phyloP scores from a whole-genome alignment of 2,797 vertebrate species.

The Pipistrellus nathusii region DNA sequence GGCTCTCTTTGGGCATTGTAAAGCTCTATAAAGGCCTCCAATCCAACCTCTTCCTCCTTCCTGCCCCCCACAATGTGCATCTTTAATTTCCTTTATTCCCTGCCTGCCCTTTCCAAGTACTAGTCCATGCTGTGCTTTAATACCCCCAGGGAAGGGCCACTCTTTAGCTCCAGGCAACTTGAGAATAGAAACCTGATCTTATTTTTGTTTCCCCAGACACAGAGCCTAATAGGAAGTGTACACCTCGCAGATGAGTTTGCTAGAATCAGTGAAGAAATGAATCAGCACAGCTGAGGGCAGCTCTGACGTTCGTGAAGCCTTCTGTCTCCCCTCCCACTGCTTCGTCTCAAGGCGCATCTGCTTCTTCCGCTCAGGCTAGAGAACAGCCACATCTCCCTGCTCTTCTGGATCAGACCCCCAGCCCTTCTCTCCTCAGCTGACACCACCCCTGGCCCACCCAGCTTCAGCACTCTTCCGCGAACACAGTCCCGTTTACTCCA shows the following conservation, averaged over 20 bases:
- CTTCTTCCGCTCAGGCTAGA: background rate
- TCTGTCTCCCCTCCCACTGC: background rate
- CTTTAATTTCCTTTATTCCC: background rate
- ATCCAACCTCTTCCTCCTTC: background rate
- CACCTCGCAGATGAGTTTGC: background rate
- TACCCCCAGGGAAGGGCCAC: background rate
- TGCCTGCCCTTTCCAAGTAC: background rate
- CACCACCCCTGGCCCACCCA: background rate
- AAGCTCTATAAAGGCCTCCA: background rate
- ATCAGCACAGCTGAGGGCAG: background rate
- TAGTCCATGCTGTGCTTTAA: background rate
- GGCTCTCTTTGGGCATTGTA: background rate
- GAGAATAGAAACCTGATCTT: slow-evolving; percentile 11
- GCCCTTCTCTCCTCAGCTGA: background rate
- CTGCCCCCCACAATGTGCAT: background rate
- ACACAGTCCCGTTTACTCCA: background rate
- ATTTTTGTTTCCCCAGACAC: slow-evolving; percentile 15
- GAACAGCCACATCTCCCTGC: background rate
- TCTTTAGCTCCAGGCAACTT: background rate
- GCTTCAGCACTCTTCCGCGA: background rate
- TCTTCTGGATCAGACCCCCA: background rate
- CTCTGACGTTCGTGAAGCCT: slow-evolving; percentile 36
- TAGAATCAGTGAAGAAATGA: slow-evolving; percentile 2
- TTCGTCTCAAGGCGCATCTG: background rate
- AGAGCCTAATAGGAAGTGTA: background rate